These are phyloP conservation scores for Daubentonia madagascariensis DNA, from an alignment of 2,113 vertebrate genomes.

Conservation along the genomic window DNA sequence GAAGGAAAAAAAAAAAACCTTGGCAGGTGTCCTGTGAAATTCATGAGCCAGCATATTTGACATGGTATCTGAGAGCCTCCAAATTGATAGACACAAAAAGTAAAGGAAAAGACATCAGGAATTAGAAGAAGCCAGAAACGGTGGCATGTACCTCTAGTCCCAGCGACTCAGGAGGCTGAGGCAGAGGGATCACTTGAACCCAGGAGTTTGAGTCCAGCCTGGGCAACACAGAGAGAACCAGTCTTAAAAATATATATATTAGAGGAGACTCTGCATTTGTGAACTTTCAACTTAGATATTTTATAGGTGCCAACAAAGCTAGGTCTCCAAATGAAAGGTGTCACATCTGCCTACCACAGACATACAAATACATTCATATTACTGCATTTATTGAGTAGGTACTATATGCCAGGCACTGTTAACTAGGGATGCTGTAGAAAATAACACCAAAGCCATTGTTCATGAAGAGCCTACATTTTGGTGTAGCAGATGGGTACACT, in stretches of 20 bases:
- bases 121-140: background rate
- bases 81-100: background rate
- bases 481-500: no score
- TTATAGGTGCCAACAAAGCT: background rate
- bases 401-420: background rate
- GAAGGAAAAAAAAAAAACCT: background rate
- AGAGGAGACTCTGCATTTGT: background rate
- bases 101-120: background rate
- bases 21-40: background rate
- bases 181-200: no score
- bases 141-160: no score
- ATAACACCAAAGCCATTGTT: background rate
- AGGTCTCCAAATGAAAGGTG: background rate
- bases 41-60: background rate
- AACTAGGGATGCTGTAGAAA: background rate
- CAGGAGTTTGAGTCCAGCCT: no score
- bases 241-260: no score
- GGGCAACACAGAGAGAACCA: no score
- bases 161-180: no score
- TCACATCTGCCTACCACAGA: background rate
- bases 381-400: background rate
- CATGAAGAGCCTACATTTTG: background rate
- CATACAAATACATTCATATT: rapidly evolving
- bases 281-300: background rate
- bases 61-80: background rate